Percentiles rank a stretch among this genome's conserved stretches.
phyloP scores from a whole-genome alignment of 2,113 vertebrate species.

The Tachysurus fulvidraco region DNA sequence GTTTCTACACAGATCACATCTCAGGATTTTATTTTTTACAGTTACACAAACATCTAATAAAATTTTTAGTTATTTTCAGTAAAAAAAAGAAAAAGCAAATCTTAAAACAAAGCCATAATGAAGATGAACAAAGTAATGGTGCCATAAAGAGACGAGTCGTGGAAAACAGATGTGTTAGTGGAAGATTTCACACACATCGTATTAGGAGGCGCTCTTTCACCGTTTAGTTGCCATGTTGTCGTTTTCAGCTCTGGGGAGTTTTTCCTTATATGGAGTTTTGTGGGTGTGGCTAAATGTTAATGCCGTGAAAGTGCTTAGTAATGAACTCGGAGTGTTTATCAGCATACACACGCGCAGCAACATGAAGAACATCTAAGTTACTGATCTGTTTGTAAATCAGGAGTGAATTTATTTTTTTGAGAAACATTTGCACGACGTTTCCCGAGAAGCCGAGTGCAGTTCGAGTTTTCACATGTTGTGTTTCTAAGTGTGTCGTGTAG shows the following conservation, averaged over 20 bases:
- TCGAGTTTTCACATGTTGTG: no score
- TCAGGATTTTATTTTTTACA: not conserved
- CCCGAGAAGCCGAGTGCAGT: not conserved
- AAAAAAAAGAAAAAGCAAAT: not conserved
- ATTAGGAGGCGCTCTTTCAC: not conserved
- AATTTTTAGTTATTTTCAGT: not conserved
- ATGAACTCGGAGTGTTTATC: not conserved
- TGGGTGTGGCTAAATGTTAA: not conserved
- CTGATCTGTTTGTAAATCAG: not conserved
- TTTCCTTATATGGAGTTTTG: conserved; percentile 4
- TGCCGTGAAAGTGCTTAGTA: not conserved
- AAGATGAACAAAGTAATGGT: not conserved
- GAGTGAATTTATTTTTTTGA: not conserved
- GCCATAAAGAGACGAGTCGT: not conserved
- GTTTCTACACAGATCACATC: not conserved
- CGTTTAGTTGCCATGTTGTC: not conserved
- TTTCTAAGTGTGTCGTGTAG: not conserved
- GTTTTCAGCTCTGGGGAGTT: not conserved
- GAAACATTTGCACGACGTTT: not conserved
- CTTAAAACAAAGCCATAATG: not conserved
- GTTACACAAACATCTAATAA: not conserved
- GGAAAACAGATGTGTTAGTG: not conserved
- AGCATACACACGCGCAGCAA: not conserved
- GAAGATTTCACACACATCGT: not conserved
- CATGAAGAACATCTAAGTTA: not conserved